These are phyloP conservation scores for Aphelenchoides besseyi DNA, from an alignment of 1,140 invertebrate genomes.

Conservation along the genomic window DNA sequence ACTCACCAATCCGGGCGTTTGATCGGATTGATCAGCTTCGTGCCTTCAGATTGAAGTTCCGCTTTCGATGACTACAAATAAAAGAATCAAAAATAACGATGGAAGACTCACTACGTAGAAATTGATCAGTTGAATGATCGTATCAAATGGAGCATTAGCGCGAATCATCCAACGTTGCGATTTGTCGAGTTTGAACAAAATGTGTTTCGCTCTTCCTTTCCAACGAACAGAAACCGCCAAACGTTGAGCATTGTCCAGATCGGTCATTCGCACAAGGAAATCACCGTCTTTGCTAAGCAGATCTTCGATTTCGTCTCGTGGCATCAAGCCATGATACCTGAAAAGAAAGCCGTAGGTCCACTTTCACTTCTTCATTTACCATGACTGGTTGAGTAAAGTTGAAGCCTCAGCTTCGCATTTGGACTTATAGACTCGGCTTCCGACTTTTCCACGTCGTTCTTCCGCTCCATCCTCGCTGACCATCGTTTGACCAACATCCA, in stretches of 20 bases:
- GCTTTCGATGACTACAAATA: slow-evolving; percentile 22
- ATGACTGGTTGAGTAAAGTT: neutral
- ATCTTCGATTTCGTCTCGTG: slow-evolving; percentile 41
- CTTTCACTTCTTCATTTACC: neutral
- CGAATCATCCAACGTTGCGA: slow-evolving; percentile 1
- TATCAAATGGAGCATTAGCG: slow-evolving; percentile 9
- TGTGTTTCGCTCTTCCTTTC: slow-evolving; percentile 14
- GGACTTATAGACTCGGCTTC: neutral
- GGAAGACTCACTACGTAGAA: slow-evolving; percentile 24
- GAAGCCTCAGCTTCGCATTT: neutral
- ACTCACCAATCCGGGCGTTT: slow-evolving; percentile 24
- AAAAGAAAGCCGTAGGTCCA: neutral
- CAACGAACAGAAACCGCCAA: slow-evolving; percentile 28
- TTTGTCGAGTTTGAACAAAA: slow-evolving; percentile 25
- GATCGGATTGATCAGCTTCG: slow-evolving; percentile 31
- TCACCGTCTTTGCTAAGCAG: slow-evolving; percentile 39
- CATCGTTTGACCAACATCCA: neutral
- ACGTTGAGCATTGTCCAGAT: slow-evolving; percentile 13
- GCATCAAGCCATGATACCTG: slow-evolving; percentile 35
- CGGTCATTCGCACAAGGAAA: slow-evolving; percentile 39
- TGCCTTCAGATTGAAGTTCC: slow-evolving; percentile 20
- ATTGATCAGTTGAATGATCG: slow-evolving; percentile 16
- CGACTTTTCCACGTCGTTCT: neutral
- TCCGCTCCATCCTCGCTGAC: neutral
- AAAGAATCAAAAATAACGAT: slow-evolving; percentile 7